These are phyloP conservation scores for Sitobion miscanthi DNA, from an alignment of 1,140 invertebrate species.

Conservation along the genomic window DNA sequence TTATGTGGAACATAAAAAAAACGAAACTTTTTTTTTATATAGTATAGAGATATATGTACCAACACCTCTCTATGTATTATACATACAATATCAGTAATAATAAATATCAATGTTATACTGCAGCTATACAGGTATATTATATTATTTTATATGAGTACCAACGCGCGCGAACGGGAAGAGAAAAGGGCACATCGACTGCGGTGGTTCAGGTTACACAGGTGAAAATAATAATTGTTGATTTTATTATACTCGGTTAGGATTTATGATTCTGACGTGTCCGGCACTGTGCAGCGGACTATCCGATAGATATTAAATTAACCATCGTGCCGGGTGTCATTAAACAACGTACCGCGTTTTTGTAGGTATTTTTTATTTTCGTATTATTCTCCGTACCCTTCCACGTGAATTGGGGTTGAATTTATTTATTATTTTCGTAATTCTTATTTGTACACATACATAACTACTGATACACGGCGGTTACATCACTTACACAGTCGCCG, in stretches of 20 bases:
- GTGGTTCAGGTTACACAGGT: neutral
- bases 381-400: neutral
- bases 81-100: neutral
- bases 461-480: neutral
- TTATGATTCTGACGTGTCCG: slow-evolving; percentile 29
- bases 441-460: neutral
- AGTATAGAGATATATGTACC: neutral
- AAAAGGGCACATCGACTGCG: neutral
- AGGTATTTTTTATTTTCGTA: neutral
- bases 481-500: neutral
- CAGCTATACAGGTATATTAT: neutral
- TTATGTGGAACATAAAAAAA: neutral
- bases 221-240: slow-evolving; percentile 22
- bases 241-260: slow-evolving; percentile 18
- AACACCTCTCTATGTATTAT: too few relatives aligned
- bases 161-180: neutral
- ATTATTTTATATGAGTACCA: too few relatives aligned
- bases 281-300: neutral
- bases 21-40: neutral
- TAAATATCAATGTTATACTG: neutral
- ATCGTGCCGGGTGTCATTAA: slow-evolving; percentile 1
- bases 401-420: neutral
- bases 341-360: neutral
- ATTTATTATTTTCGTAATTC: neutral
- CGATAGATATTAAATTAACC: slow-evolving; percentile 22